Base-by-base conservation (phyloP, 2,797 vertebrate species). In the Tangara arthus region DNA sequence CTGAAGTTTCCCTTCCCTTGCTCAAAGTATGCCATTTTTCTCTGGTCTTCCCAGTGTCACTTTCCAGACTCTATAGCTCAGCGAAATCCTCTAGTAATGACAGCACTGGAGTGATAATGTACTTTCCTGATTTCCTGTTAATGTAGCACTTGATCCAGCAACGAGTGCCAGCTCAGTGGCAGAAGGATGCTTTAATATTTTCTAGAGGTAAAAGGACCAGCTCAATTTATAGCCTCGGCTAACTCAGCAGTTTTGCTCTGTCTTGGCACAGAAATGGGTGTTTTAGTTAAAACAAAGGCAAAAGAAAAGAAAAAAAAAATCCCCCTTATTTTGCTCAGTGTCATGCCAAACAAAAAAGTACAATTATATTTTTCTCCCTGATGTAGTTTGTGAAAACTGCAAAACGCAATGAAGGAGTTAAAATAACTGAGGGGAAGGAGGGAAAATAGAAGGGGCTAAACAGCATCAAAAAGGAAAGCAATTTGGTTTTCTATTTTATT, bases 111-210 rank as follows among this genome's bases (percentile, higher is more conserved):
- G 95, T 93, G 96, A 96, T 97, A 96, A 97, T 95, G 92, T 90
- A 94, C 85, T 97, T 96, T 76, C 95, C 81, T 41, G 35, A 95
- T 95, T 97, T 97, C 97, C 95, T 23, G 73, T 97, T 96, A 98
- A 95, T 92, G 97, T 52, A 96, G 87, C 96, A 96, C 95, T 97
- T 96, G 96, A 97, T 97, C 97, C 96, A 76, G 46, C 95, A 97
- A 86, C 0, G 70, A 50, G 73, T 94, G 96, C 96, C 97, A 96
- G 95, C 90, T 96, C 96, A 44, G 80, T 91, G 96, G 92, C 96
- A 97, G 95, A 96, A 97, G 86, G 85, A 96, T 86, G 82, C 91
- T 96, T 96, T 96, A 89, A 56, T 86, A 95, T 97, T 96, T 98
- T 97, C 94, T 94, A 85, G 82, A 96, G 66, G 93, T 95, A 97